Conservation (phyloP, 2,797 vertebrate species). For the Chelon labrosus region DNA sequence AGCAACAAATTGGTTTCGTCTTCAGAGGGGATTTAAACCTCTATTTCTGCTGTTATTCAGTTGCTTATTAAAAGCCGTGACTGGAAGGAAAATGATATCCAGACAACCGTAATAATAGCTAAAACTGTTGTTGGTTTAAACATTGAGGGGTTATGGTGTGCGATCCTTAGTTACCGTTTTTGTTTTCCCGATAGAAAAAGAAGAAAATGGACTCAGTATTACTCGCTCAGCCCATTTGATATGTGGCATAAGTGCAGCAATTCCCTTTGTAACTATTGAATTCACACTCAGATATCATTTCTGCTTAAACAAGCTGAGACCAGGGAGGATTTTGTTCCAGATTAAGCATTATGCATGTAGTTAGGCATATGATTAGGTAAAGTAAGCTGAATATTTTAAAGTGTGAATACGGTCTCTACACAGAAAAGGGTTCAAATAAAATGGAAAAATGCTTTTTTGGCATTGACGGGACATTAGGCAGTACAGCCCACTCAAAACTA, state of each 20-base stretch:
- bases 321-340: constrained; percentile 20
- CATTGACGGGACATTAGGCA: not conserved
- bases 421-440: not conserved
- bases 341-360: not conserved
- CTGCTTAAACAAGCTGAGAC: constrained; percentile 30
- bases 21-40: not conserved
- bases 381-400: not conserved
- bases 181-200: constrained; percentile 32
- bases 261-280: constrained; percentile 31
- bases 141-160: constrained; percentile 6
- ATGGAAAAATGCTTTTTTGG: not conserved
- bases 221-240: constrained; percentile 22
- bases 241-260: constrained; percentile 33
- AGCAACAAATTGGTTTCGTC: not conserved
- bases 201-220: constrained; percentile 28
- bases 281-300: constrained; percentile 31
- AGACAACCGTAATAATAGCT: constrained; percentile 14
- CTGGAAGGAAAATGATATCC: not conserved
- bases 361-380: not conserved
- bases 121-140: constrained; percentile 22
- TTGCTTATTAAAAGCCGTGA: not conserved
- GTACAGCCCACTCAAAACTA: not conserved
- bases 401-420: not conserved
- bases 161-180: constrained; percentile 35
- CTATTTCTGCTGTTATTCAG: not conserved